Percentiles rank a stretch among this genome's conserved stretches.
Evolutionary conservation across 2,113 vertebrate genomes (phyloP).

Genomic region (Neopipo cinnamomea): DNA sequence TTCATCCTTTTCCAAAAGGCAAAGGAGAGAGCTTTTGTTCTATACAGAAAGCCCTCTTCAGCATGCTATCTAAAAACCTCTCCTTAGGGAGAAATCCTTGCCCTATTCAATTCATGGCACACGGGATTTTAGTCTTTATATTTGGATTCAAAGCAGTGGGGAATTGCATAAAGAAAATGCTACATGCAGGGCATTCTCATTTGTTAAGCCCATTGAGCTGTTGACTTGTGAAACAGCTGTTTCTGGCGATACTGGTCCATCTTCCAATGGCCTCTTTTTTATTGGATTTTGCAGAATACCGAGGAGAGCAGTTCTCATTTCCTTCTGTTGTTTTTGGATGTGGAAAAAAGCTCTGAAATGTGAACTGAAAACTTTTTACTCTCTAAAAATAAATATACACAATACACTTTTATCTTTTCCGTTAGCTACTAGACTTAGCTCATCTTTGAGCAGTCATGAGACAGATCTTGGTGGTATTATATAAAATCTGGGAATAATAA

Average conservation of each 20-base stretch:
- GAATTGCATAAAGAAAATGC: not conserved
- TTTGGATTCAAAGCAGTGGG: not conserved
- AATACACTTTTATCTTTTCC: conserved; percentile 14
- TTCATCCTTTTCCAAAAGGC: conserved; percentile 16
- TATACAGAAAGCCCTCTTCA: not conserved
- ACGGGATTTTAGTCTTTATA: conserved; percentile 20
- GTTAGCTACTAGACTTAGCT: not conserved
- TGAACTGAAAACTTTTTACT: conserved; percentile 3
- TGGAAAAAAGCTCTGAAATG: conserved; percentile 33
- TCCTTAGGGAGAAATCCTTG: conserved; percentile 14
- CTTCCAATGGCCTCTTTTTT: not conserved
- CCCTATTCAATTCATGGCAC: not conserved
- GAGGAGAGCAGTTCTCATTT: not conserved
- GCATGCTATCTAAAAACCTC: not conserved
- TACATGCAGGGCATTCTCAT: not conserved
- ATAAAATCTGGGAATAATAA: not conserved
- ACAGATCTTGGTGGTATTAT: not conserved
- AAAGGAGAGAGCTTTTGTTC: not conserved
- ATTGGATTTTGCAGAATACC: not conserved
- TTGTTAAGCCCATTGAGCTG: conserved; percentile 8
- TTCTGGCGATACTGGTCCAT: not conserved
- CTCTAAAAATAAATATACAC: conserved; percentile 36
- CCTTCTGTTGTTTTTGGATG: conserved; percentile 48
- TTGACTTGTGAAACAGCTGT: conserved; percentile 3
- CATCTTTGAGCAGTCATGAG: conserved; percentile 7